Evolutionary conservation across 2,888 invertebrate genomes (phyloP).

Genomic region (Elgonia sp.): DNA sequence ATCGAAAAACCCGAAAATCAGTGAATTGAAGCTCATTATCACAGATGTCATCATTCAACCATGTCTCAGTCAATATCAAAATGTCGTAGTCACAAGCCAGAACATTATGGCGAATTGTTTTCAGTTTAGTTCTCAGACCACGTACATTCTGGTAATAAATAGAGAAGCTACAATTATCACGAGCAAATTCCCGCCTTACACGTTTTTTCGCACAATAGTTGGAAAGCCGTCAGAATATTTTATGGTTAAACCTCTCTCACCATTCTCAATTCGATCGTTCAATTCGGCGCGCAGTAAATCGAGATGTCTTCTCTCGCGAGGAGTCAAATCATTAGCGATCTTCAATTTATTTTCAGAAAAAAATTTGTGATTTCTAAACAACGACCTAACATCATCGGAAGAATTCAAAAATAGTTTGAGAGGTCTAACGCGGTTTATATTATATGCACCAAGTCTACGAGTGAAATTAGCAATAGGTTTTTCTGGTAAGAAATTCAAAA

Average conservation of each 20-base stretch:
- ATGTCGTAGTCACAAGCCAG: background rate
- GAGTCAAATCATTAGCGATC: background rate
- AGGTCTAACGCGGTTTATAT: slow-evolving; percentile 1
- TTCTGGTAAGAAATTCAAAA: too few species aligned
- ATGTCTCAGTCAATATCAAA: slow-evolving; percentile 3
- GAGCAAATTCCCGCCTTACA: background rate
- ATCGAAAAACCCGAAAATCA: background rate
- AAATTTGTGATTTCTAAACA: background rate
- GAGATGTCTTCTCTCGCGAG: too few species aligned
- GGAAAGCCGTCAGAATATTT: slow-evolving; percentile 3
- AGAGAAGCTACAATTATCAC: too few species aligned
- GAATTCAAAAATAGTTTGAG: background rate
- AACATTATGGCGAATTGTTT: background rate
- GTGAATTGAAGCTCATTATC: slow-evolving; percentile 1
- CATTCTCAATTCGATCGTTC: background rate
- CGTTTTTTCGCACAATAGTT: slow-evolving; percentile 5
- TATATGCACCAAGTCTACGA: background rate
- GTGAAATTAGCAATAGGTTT: too few species aligned
- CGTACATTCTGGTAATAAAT: background rate
- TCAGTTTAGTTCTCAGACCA: background rate
- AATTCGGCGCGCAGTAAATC: too few species aligned
- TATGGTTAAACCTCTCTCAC: background rate
- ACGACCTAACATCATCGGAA: background rate
- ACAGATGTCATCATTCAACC: background rate
- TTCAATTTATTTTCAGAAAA: background rate